Base-by-base conservation (phyloP, 2,888 invertebrate species). In the Cryptus viduatorius region DNA sequence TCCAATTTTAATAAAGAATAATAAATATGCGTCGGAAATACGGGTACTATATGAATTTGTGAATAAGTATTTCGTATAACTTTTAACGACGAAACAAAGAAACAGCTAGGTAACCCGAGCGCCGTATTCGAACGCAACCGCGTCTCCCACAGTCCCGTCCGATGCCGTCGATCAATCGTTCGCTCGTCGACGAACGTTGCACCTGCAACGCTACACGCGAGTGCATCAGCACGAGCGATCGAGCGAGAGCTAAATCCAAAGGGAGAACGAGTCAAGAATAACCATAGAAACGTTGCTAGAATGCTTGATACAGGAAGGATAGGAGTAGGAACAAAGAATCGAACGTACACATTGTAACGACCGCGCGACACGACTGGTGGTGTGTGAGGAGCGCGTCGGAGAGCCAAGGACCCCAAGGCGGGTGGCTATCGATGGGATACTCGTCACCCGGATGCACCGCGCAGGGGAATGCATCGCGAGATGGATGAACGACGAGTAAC, bases 261-360 rank as follows among this genome's bases (percentile, higher is more conserved):
- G 50, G 31, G 68, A 65, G 75, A 79, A 82, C 81, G 75, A 79
- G 81, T 56, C 48, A 61, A 59, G 84, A 80, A 78, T 84, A 82
- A 29, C 56, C 65, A 69, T 29, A 73, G 37, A 71, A 73, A 82
- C 84, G 84, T 79, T 65, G 65, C 71, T 82, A 48, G 84, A 64
- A 82, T 84, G 75, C 79, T 31, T 82, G 84, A 84, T 84, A 82
- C 31, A 19, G 72, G 42, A 64, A 19, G 56, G 59, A 42, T 46
- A 7, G 42, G 71, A 37, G 19, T 53, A 68, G 19, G 42, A 68
- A 84, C 83, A 84, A 81, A 81, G 84, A 84, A 67, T 79, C 78
- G 81, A 71, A 59, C 37, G 48, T 37, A 78, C 53, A 81, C 84
- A 67, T 75, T 84, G 75, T 75, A 81, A 77, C 83, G 80, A 80